Percentiles rank a stretch among this genome's conserved stretches.
These are phyloP conservation scores for Tricholaema leucomelas DNA, from an alignment of 2,113 vertebrate species.

Conservation along the genomic window DNA sequence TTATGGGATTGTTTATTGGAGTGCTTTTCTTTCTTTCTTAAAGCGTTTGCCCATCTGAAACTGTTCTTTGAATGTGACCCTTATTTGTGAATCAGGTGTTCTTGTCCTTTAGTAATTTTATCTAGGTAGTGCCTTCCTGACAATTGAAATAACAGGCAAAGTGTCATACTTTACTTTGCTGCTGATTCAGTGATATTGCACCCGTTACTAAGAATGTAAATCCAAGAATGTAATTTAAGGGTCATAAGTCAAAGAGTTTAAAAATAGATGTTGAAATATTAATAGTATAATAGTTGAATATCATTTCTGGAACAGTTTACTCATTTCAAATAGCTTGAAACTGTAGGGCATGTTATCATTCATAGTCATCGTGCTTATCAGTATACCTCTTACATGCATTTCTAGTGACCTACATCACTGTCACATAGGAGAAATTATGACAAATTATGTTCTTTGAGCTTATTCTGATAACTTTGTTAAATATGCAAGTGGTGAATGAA, in stretches of 20 bases:
- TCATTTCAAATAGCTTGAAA: background rate
- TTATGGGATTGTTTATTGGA: background rate
- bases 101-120: background rate
- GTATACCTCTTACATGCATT: background rate
- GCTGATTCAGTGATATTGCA: background rate
- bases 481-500: background rate
- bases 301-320: background rate
- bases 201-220: background rate
- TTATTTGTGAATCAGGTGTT: background rate
- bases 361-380: background rate
- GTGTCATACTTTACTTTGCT: background rate
- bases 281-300: background rate
- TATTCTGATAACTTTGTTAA: background rate
- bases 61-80: background rate
- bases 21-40: background rate
- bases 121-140: background rate
- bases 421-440: background rate
- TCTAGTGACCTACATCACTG: background rate
- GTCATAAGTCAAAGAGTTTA: background rate
- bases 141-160: background rate
- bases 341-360: background rate
- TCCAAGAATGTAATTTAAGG: background rate
- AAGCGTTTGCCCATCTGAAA: background rate
- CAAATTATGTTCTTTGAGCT: background rate
- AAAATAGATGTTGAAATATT: background rate